Percentiles rank a stretch among this genome's conserved stretches.
These are phyloP conservation scores for Orientallactaga sibirica DNA, from an alignment of 2,797 vertebrate genomes.

Conservation along the genomic window DNA sequence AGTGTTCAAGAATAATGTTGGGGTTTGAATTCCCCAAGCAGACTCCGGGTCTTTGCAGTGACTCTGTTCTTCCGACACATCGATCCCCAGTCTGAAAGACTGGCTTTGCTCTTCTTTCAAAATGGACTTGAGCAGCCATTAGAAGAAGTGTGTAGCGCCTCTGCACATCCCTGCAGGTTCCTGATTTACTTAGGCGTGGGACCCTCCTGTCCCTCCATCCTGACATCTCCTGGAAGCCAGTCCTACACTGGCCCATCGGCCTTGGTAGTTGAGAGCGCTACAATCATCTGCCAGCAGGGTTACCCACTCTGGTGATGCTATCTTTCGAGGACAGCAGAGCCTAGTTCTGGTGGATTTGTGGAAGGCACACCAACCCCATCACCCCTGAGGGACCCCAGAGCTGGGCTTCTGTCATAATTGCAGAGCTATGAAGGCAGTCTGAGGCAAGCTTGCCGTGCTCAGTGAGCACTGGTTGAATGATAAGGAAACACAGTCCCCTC, in stretches of 20 bases:
- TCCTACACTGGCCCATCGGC: neutral
- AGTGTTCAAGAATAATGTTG: neutral
- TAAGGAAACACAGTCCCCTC: neutral
- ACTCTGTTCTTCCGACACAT: neutral
- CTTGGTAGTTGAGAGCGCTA: neutral
- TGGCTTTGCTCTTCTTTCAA: neutral
- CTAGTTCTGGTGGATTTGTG: neutral
- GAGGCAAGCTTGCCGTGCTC: neutral
- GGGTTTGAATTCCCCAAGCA: neutral
- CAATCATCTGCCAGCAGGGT: neutral
- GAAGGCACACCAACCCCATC: neutral
- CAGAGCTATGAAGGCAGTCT: neutral
- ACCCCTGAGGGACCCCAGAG: neutral
- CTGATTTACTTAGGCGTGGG: fast-evolving
- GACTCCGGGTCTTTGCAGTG: neutral
- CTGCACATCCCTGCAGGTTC: neutral
- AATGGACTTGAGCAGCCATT: neutral
- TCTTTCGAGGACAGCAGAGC: neutral
- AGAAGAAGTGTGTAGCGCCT: neutral
- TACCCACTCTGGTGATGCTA: neutral
- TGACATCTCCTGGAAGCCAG: neutral
- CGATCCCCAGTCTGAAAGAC: neutral
- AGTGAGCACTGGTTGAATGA: neutral
- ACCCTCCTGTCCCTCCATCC: neutral
- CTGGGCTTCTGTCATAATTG: neutral